Base-by-base conservation (phyloP, 1,140 invertebrate genomes). In the Potamilus streckersoni region DNA sequence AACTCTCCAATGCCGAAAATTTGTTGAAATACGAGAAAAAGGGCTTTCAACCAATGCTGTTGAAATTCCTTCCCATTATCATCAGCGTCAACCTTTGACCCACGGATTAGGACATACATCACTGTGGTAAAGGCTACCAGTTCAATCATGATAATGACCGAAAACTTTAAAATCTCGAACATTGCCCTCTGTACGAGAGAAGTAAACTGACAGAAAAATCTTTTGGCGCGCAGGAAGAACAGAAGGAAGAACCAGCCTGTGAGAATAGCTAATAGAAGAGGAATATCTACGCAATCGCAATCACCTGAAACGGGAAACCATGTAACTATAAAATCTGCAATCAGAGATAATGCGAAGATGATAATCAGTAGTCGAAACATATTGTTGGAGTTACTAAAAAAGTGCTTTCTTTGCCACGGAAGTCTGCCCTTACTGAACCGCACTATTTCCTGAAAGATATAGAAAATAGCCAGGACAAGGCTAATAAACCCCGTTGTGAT, bases 1-100 rank as follows among this genome's bases (percentile, higher is more conserved):
- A 84, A 64, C 31, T 84, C 83, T 2, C 67, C 78, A 8, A 86
- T 63, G 1, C 85, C 85, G n/a, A 86, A 77, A 80, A 82, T 83
- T 23, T 85, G 72, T 27, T 81, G 82, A 63, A 85, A 85, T 78
- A 86, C 79, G 16, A 49, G 38, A 8, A 49, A 49, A 11, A 49
- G 38, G 38, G 38, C 38, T 49, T 49, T 49, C 6, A 49, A 8
- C 38, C 38, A 49, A 8, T 49, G 38, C 1, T 6, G 6, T 49
- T 49, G 38, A 49, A 49, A 49, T 49, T 49, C 38, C 11, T 49
- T 49, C 6, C 38, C 11, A 8, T 49, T 49, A 6, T 49, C 62
- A 11, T 69, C 62, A 19, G 62, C 64, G 14, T 38, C 60, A 57
- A 14, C 20, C 23, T 20, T 20, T 17, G 56, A 73, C 27, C 59